Percentiles rank a stretch among this genome's conserved stretches.
Conservation (phyloP, 2,888 invertebrate genomes). For the Spatulosminthurus flaviceps region DNA sequence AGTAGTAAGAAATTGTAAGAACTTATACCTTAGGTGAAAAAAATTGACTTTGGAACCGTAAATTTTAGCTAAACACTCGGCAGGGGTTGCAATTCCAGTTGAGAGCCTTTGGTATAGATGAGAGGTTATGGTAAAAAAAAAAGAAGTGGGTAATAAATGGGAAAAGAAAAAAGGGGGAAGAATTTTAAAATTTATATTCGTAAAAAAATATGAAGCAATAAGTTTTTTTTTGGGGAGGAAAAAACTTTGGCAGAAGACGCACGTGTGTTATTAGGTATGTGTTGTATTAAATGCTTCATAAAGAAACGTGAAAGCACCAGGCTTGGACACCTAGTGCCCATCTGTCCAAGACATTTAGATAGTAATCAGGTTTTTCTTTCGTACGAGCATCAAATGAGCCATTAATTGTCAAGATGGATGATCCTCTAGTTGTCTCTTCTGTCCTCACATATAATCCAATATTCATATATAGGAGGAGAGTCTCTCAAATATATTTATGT, state of each 20-base stretch:
- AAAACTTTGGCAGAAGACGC: conserved; percentile 33
- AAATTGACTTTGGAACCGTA: not conserved
- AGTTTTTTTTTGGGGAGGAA: not conserved
- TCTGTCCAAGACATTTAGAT: conserved; percentile 40
- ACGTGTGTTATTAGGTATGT: conserved; percentile 43
- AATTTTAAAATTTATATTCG: not conserved
- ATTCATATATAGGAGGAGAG: not conserved
- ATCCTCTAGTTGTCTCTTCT: conserved; percentile 23
- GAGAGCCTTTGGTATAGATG: not conserved
- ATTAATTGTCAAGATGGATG: conserved; percentile 45
- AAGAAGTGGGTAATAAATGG: not conserved
- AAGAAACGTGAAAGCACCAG: conserved; percentile 40
- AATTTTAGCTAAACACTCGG: conserved; percentile 9
- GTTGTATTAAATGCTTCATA: conserved; percentile 37
- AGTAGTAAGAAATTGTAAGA: not conserved
- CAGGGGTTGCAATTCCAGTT: conserved; percentile 4
- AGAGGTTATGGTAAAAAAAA: not conserved
- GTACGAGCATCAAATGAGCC: conserved; percentile 48
- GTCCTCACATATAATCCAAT: conserved; percentile 7
- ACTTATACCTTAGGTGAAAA: not conserved
- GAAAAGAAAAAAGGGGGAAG: not conserved
- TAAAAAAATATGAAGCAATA: conserved; percentile 1
- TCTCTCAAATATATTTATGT: conserved; percentile 18
- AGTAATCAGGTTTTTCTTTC: conserved; percentile 44
- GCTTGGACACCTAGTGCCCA: conserved; percentile 39